Base-by-base conservation (phyloP, 1,140 invertebrate species). In the Musca vetustissima region DNA sequence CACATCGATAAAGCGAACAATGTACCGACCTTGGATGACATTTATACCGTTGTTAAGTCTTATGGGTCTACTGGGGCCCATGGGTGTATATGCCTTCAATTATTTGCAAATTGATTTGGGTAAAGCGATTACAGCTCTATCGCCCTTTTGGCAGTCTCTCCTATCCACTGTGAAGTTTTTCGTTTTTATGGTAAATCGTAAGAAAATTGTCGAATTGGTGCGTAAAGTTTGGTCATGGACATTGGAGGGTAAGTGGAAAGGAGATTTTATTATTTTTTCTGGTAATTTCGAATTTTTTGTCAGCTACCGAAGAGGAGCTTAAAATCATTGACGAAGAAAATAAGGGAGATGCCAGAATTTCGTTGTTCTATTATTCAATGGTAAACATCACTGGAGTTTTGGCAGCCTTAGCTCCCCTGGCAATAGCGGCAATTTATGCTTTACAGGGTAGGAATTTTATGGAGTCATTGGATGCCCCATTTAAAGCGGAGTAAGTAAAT, bases 171-270 rank as follows among this genome's bases (percentile, higher is more conserved):
- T 59, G 2, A 59, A 59, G 17, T 28, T 59, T 14, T 59, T 24
- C 7, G 14, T 15, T 17, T 59, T 59, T n/a, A n/a, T 59, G 0
- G 17, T 24, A 25, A 59, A 59, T 59, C 15, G 28, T 15, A 17
- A 28, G 25, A 59, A 28, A 32, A 25, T 59, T 32, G 55, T 59
- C 0, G 28, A 32, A n/a, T 17, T 59, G n/a, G 55, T 59, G 55
- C 24, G 25, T n/a, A 24, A 28, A n/a, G 28, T 59, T 14, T 59
- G 55, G 55, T 28, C 28, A 28, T 59, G 55, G 55, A 59, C 25
- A 28, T 59, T 59, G 14, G 55, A 59, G 32, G 55, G 55, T 59
- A 59, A 25, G 52, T 7, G 36, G 36, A 43, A 9, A 13, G 1
- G 36, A 2, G 36, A n/a, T n/a, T n/a, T n/a, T 43, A 11, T 11